These are phyloP conservation scores for Bembecia ichneumoniformis DNA, from an alignment of 2,888 invertebrate genomes.

Conservation along the genomic window DNA sequence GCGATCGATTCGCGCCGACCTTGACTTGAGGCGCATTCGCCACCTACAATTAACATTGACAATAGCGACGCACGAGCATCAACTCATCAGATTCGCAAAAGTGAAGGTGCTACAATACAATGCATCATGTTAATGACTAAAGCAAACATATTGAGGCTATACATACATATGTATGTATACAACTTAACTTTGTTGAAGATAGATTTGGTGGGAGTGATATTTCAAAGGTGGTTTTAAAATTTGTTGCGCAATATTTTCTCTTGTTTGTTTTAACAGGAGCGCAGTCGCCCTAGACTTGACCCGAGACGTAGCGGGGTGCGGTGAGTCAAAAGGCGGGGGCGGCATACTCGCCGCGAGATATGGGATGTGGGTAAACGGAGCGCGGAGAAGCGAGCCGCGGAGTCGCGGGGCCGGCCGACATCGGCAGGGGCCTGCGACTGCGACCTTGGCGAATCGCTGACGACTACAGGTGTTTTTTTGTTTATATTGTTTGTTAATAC, in stretches of 20 bases:
- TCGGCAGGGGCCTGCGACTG: constrained; percentile 36
- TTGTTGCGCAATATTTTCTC: background rate
- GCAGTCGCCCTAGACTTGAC: constrained; percentile 47
- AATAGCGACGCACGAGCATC: constrained; percentile 52
- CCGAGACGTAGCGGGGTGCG: constrained; percentile 24
- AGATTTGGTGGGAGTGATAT: no score
- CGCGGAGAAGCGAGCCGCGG: constrained; percentile 50
- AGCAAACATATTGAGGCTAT: constrained; percentile 5
- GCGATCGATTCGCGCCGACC: constrained; percentile 50
- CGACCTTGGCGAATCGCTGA: constrained; percentile 65
- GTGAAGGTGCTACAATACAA: no score
- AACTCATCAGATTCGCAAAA: constrained; percentile 1
- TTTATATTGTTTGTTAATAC: constrained; percentile 44
- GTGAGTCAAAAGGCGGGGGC: constrained; percentile 56
- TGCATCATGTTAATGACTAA: no score
- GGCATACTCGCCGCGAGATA: constrained; percentile 55
- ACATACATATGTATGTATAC: no score
- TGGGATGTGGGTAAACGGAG: constrained; percentile 61
- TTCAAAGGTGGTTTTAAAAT: no score
- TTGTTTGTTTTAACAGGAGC: constrained; percentile 10
- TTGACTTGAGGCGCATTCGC: constrained; percentile 52
- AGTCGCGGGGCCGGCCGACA: constrained; percentile 25
- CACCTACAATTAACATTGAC: constrained; percentile 57
- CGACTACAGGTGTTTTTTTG: constrained; percentile 70
- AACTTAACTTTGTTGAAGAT: background rate